Conservation (phyloP, 2,888 invertebrate species). For the Bembecia ichneumoniformis region DNA sequence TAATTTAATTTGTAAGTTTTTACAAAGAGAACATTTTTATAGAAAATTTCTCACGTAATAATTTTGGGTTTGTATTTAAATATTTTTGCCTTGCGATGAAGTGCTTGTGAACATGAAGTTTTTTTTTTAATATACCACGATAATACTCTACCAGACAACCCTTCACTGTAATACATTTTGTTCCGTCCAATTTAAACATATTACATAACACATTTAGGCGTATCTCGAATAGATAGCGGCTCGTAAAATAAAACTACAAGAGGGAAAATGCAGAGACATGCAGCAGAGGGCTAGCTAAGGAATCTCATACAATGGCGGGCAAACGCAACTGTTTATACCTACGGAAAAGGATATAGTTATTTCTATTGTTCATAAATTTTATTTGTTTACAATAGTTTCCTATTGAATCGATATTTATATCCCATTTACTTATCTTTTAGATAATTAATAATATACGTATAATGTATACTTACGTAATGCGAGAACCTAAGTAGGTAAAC, state of each 20-base stretch:
- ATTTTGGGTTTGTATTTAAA: not conserved
- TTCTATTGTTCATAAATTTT: no score
- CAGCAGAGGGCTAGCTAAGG: slow-evolving; percentile 28
- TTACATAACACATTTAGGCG: slow-evolving; percentile 42
- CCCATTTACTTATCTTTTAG: no score
- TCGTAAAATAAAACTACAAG: slow-evolving; percentile 49
- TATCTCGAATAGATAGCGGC: slow-evolving; percentile 43
- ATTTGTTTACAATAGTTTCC: no score
- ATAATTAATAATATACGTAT: no score
- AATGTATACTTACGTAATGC: no score
- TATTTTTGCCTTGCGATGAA: slow-evolving; percentile 1
- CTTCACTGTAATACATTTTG: slow-evolving; percentile 22
- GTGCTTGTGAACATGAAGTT: not conserved
- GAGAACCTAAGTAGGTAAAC: no score
- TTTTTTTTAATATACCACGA: not conserved
- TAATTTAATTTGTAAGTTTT: no score
- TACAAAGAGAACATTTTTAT: no score
- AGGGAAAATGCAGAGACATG: slow-evolving; percentile 22
- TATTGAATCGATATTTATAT: no score
- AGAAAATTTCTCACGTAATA: not conserved
- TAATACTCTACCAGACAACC: slow-evolving; percentile 7
- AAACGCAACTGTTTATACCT: no score
- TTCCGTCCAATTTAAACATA: slow-evolving; percentile 38
- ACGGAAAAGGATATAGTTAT: no score
- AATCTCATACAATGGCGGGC: not conserved